Percentiles rank a stretch among this genome's conserved stretches.
Evolutionary conservation across 2,797 vertebrate species (phyloP).

Genomic region (Champsocephalus esox): DNA sequence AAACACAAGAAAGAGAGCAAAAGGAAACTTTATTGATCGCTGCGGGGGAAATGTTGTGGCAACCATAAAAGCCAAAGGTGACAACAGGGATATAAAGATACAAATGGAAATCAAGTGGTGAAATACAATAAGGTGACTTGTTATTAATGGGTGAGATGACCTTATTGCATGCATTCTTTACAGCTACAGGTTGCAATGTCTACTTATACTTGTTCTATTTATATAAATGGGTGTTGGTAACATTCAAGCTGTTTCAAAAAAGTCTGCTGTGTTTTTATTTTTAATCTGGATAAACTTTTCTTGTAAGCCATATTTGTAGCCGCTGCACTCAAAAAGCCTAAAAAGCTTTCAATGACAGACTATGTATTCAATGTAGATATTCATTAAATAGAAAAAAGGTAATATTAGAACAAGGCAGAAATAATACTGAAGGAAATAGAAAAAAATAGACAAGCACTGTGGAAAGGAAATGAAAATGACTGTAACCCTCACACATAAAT

Average conservation of each 20-base stretch:
- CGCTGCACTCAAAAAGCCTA: no score
- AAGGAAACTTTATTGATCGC: constrained; percentile 46
- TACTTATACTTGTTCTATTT: no score
- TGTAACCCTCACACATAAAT: constrained; percentile 8
- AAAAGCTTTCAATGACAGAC: neutral
- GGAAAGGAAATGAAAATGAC: constrained; percentile 39
- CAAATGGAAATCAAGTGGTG: neutral
- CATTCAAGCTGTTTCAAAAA: no score
- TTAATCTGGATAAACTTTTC: no score
- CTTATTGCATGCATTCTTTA: neutral
- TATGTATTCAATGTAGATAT: neutral
- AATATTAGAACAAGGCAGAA: constrained; percentile 1
- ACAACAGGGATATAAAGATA: constrained; percentile 23
- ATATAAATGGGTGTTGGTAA: no score
- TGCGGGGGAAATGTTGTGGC: constrained; percentile 32
- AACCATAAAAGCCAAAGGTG: constrained; percentile 8
- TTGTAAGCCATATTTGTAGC: no score
- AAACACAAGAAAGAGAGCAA: constrained; percentile 26
- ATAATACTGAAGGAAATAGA: neutral
- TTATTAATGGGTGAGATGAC: neutral
- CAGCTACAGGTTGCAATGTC: no score
- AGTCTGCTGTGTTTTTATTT: no score
- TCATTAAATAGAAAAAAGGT: constrained; percentile 18
- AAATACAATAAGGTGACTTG: neutral
- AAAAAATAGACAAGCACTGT: neutral